Evolutionary conservation across 92 coral and sea anemone species (phyloP).

Genomic region (Bergia sp.): DNA sequence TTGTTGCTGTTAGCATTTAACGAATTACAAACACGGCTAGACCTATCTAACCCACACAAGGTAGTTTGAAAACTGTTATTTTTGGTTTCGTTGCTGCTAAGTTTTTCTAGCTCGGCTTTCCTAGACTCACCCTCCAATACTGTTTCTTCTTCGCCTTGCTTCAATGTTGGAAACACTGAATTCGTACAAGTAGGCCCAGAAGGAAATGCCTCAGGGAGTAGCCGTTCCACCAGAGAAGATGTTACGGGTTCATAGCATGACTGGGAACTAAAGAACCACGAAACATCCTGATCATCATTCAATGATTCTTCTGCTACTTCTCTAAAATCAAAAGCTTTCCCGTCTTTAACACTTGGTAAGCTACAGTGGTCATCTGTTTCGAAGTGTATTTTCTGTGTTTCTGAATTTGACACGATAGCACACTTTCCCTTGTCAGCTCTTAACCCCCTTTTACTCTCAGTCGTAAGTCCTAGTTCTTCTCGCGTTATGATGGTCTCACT

Average conservation of each 20-base stretch:
- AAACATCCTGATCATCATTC: constrained; percentile 14
- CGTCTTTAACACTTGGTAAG: background rate
- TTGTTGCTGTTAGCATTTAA: background rate
- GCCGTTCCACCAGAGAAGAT: background rate
- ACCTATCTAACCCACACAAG: background rate
- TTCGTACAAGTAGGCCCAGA: background rate
- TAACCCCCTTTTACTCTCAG: background rate
- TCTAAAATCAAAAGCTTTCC: background rate
- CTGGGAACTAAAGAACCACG: constrained; percentile 32
- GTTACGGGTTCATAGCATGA: background rate
- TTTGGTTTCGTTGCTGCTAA: background rate
- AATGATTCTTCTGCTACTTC: background rate
- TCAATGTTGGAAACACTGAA: background rate
- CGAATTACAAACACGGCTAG: background rate
- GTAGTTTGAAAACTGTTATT: background rate
- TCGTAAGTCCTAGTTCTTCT: background rate
- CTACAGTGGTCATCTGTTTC: background rate
- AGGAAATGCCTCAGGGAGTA: background rate
- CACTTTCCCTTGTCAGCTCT: background rate
- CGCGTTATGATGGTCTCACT: background rate
- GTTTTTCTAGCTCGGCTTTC: background rate
- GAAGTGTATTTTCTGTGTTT: background rate
- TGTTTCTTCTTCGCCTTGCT: background rate
- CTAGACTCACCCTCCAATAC: background rate
- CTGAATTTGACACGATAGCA: background rate